Base-by-base conservation (phyloP, 2,797 vertebrate genomes). In the Syngnathus rostellatus region DNA sequence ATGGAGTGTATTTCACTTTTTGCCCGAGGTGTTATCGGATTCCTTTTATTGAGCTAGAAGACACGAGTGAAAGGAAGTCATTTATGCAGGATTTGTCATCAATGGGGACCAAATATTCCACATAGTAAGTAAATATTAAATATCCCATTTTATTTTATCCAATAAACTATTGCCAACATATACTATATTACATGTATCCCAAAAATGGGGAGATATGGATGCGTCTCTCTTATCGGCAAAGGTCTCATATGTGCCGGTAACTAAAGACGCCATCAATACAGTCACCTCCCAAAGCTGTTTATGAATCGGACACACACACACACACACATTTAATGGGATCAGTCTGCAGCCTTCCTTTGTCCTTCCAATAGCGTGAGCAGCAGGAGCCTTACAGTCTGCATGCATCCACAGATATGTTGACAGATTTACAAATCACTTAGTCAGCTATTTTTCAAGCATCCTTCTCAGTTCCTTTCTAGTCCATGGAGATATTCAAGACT, bases 331-430 rank as follows among this genome's bases (percentile, higher is more conserved):
- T 81, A 81, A 87, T 86, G 62, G 68, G 76, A 79, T 78, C 60
- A 5, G 80, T 73, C 82, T 83, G 73, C 84, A 87, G 83, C 87
- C 85, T 86, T 86, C 79, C 82, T 77, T 86, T 83, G 88, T 88
- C 40, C 37, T 77, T 86, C 70, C 62, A 77, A 74, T 75, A 77
- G 69, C 73, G 66, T 39, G 68, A 67, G 62, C 76, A 75, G 64
- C 72, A 83, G 84, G 81, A 84, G 86, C 77, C 78, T 0, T 5
- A 11, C 72, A 80, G 77, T 82, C 82, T 83, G 72, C 61, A 66
- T 53, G 68, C 65, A 67, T 45, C 40, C 46, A 68, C 68, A 67
- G 54, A 46, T 41, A 39, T 63, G 63, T 57, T 58, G 25, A 41
- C 65, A 67, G 43, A 79, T 82, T 79, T 80, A 81, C 76, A 77